Conservation (phyloP, 2,888 invertebrate species). For the Phyllotreta cruciferae region DNA sequence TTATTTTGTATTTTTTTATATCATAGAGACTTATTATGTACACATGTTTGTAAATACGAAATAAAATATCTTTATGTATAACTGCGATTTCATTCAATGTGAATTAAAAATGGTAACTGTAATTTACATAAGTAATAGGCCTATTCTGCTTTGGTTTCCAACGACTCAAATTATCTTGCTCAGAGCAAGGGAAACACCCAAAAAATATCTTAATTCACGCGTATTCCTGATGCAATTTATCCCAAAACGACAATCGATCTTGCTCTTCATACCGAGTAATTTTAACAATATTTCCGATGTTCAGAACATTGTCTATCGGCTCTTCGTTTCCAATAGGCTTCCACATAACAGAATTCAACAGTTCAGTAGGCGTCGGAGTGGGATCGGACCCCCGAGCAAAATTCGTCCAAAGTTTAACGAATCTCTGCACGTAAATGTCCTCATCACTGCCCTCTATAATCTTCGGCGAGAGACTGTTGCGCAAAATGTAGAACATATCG, state of each 20-base stretch:
- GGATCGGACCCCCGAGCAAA: constrained; percentile 52
- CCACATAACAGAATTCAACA: constrained; percentile 48
- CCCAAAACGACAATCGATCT: constrained; percentile 52
- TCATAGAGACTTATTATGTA: constrained; percentile 39
- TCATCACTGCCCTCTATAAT: constrained; percentile 41
- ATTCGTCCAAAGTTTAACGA: constrained; percentile 54
- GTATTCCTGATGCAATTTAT: constrained; percentile 32
- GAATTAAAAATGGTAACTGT: not conserved
- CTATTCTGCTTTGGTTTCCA: too few species aligned
- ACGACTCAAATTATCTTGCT: too few species aligned
- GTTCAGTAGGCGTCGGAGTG: constrained; percentile 42
- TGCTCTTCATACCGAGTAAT: constrained; percentile 44
- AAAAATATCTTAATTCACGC: not conserved
- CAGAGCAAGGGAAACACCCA: too few species aligned
- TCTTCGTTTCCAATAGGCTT: constrained; percentile 40
- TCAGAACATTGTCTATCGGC: constrained; percentile 45
- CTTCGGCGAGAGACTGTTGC: constrained; percentile 37
- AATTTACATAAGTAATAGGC: not conserved
- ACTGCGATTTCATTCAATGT: constrained; percentile 6
- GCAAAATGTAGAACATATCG: constrained; percentile 51
- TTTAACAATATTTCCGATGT: constrained; percentile 48
- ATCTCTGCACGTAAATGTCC: constrained; percentile 47
- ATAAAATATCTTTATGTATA: constrained; percentile 44
- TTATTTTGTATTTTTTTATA: constrained; percentile 20
- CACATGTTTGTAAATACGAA: constrained; percentile 51